Base-by-base conservation (phyloP, 2,113 vertebrate species). In the Thunnus thynnus region DNA sequence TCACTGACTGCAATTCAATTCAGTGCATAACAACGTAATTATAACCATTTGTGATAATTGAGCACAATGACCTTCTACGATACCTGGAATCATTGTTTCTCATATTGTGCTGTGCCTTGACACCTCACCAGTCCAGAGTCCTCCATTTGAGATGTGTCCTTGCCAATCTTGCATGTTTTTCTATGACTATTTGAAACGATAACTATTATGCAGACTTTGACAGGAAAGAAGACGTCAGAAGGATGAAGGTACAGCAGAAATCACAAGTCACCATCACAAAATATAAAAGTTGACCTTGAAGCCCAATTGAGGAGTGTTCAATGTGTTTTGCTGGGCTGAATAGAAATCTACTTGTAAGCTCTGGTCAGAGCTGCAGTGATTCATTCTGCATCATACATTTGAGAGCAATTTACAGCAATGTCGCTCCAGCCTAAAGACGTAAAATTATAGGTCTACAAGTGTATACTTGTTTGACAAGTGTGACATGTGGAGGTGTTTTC, bases 201-300 rank as follows among this genome's bases (percentile, higher is more conserved):
- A 14, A 54, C 18, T 56, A 75, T 69, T 62, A 57, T 64, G 57
- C 6, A 82, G 48, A 32, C 62, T 48, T 44, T 6, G 14, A 18
- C 18, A 70, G 30, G 82, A 61, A 77, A 67, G 8, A 64, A 50
- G 7, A 22, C 27, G 27, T 73, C 57, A 82, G 70, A 78, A 60
- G 67, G 64, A 72, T 61, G 14, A 66, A 25, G 44, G 30, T 76
- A 52, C 18, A 56, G 62, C 16, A 69, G 32, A 63, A 50, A 76
- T 63, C 46, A 46, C 52, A 47, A 56, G 57, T 76, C 60, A 69
- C 69, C 22, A 30, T 48, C 22, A 12, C 10, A 5, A 58, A 77
- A 48, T 36, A 48, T 60, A 63, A 80, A 84, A 56, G 25, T 5
- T 76, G 71, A 85, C 83, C 84, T 80, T 84, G 66, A 54, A 68